Evolutionary conservation across 2,797 vertebrate genomes (phyloP).

Genomic region (Cygnus olor): DNA sequence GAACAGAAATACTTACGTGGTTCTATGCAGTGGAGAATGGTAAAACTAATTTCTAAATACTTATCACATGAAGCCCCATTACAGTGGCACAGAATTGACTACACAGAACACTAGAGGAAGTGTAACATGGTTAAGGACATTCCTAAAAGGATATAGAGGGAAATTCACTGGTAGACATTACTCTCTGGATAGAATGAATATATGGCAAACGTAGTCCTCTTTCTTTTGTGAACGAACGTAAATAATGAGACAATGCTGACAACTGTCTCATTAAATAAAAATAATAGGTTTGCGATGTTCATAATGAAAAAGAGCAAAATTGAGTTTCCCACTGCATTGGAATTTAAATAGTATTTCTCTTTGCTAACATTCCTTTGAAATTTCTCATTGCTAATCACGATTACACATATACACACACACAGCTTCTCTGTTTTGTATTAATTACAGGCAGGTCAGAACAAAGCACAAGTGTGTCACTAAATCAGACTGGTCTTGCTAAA

Average conservation of each 20-base stretch:
- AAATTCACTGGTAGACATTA: neutral
- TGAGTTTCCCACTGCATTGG: neutral
- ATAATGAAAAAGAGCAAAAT: neutral
- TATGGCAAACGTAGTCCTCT: neutral
- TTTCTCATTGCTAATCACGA: neutral
- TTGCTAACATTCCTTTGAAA: neutral
- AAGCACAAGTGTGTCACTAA: neutral
- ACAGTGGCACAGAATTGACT: neutral
- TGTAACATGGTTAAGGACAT: neutral
- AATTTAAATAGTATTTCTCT: neutral
- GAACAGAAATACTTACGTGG: neutral
- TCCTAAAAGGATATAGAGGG: neutral
- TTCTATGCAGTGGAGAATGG: accelerated
- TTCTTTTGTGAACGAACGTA: neutral
- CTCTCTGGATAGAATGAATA: neutral
- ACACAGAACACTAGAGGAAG: neutral
- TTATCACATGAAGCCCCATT: neutral
- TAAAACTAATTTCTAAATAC: neutral
- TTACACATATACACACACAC: neutral
- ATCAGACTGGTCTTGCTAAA: neutral
- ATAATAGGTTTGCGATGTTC: neutral
- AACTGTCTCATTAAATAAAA: neutral
- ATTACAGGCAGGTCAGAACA: neutral
- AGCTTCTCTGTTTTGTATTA: neutral
- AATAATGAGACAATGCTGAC: neutral